These are phyloP conservation scores for Microplitis mediator DNA, from an alignment of 1,140 invertebrate species.

Conservation along the genomic window DNA sequence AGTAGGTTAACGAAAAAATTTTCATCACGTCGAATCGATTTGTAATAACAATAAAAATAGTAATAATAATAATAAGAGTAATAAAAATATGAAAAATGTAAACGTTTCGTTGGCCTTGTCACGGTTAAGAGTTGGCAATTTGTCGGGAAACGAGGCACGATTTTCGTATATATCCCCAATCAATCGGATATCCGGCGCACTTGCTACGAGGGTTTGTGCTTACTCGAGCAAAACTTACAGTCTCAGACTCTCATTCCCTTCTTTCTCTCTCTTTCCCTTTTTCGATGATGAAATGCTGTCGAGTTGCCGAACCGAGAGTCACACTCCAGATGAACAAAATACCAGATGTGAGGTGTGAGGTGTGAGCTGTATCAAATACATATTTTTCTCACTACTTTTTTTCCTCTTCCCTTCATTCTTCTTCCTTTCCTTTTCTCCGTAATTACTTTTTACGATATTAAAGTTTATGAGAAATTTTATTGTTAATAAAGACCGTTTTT, in stretches of 20 bases:
- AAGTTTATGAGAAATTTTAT: no score
- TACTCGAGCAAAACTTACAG: constrained; percentile 15
- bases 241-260: background rate
- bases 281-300: no score
- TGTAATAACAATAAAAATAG: background rate
- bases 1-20: background rate
- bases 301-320: no score
- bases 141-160: constrained; percentile 24
- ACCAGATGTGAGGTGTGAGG: no score
- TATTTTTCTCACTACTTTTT: no score
- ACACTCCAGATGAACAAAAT: no score
- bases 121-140: constrained; percentile 16
- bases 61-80: background rate
- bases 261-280: no score
- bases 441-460: no score
- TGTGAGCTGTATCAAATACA: no score
- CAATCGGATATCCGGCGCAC: constrained; percentile 29
- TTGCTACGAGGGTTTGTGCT: constrained; percentile 21
- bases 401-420: no score
- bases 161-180: constrained; percentile 25
- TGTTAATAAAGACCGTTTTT: no score
- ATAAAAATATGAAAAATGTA: constrained; percentile 8
- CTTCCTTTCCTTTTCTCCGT: no score
- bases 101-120: background rate
- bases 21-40: background rate